Conservation (phyloP, 2,888 invertebrate species). For the Schizaphis graminum region DNA sequence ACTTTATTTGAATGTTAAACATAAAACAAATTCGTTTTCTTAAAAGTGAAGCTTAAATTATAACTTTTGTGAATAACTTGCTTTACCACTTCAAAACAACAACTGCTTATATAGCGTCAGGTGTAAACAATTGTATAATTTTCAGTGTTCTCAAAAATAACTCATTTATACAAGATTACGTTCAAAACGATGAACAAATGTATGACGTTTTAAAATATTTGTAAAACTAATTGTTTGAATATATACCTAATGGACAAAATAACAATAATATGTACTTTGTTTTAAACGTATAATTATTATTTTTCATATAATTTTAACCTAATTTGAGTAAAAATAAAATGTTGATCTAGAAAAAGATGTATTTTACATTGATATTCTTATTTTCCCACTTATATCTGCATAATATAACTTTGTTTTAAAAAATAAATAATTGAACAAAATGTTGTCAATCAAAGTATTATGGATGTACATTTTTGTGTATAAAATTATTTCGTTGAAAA, state of each 20-base stretch:
- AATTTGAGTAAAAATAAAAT: neutral
- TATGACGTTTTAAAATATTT: neutral
- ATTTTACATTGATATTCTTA: neutral
- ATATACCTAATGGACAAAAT: neutral
- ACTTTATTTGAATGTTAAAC: neutral
- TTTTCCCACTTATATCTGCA: neutral
- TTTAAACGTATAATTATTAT: neutral
- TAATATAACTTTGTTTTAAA: neutral
- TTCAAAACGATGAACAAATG: too few relatives aligned
- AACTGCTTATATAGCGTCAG: neutral
- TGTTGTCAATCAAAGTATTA: neutral
- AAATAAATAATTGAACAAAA: too few relatives aligned
- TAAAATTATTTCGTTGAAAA: neutral
- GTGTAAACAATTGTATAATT: neutral
- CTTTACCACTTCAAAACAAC: neutral
- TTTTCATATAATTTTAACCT: neutral
- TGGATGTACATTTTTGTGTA: neutral
- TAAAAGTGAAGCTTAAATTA: neutral
- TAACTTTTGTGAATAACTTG: neutral
- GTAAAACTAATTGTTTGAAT: neutral
- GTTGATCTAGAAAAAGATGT: neutral
- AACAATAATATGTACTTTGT: neutral
- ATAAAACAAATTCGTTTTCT: neutral
- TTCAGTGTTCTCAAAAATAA: neutral
- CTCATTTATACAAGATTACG: neutral